These are phyloP conservation scores for Lamprotornis superbus DNA, from an alignment of 2,113 vertebrate genomes.

Conservation along the genomic window DNA sequence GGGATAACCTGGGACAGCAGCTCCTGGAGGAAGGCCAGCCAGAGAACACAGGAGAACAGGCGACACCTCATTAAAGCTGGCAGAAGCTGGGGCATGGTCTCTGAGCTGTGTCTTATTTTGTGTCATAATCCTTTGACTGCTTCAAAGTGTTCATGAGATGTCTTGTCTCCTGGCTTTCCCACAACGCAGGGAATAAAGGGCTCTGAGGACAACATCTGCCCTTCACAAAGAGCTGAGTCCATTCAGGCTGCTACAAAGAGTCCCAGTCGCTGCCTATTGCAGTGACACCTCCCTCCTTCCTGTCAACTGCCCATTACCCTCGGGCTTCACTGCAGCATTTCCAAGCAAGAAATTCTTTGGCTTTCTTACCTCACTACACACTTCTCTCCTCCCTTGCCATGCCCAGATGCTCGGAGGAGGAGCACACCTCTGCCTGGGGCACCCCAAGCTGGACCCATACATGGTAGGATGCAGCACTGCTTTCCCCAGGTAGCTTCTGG, in stretches of 20 bases:
- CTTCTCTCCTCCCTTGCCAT: background rate
- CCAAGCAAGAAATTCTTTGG: background rate
- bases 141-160: constrained; percentile 46
- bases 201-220: constrained; percentile 32
- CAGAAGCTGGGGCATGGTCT: background rate
- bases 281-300: background rate
- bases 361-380: background rate
- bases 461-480: background rate
- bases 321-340: background rate
- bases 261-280: background rate
- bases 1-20: background rate
- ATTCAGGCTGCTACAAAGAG: constrained; percentile 18
- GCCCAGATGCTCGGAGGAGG: background rate
- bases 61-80: background rate
- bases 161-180: constrained; percentile 55
- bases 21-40: background rate
- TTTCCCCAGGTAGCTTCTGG: background rate
- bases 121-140: background rate
- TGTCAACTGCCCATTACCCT: background rate
- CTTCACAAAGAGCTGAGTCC: background rate
- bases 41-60: background rate
- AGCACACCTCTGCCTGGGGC: background rate
- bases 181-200: constrained; percentile 4
- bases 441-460: background rate
- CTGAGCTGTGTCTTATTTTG: background rate